A percentile compares a stretch with the other conserved stretches of the same genome.
phyloP scores from a whole-genome alignment of 2,888 invertebrate genomes.

The Automeris io region DNA sequence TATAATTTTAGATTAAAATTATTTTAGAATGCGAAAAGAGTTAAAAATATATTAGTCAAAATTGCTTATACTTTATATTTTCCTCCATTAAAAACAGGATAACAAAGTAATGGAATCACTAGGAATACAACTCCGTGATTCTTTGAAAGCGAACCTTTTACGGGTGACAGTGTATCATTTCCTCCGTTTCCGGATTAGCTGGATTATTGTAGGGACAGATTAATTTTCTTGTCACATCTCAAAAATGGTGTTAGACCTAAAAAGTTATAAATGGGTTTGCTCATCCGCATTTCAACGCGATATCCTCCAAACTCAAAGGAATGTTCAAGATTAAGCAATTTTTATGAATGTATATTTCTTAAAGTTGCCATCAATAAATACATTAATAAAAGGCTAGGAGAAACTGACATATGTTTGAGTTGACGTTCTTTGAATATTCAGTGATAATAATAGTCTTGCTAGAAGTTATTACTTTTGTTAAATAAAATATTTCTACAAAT shows the following conservation, averaged over 20 bases:
- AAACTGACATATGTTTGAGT: too few species aligned
- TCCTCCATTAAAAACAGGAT: conserved; percentile 10
- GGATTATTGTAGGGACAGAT: conserved; percentile 11
- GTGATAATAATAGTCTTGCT: too few species aligned
- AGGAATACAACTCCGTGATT: conserved; percentile 6
- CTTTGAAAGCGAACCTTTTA: conserved; percentile 13
- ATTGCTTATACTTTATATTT: conserved; percentile 3
- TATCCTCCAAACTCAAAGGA: neutral
- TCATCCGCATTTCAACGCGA: neutral
- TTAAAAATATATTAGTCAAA: neutral
- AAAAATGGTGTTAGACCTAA: conserved; percentile 3
- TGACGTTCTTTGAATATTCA: too few species aligned
- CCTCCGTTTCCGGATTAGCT: conserved; percentile 10
- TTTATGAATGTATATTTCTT: too few species aligned
- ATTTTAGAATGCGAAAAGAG: neutral
- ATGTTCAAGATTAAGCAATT: too few species aligned
- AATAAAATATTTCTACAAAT: too few species aligned
- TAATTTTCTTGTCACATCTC: conserved; percentile 13
- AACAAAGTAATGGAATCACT: conserved; percentile 6
- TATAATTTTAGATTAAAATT: too few species aligned
- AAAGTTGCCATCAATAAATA: too few species aligned
- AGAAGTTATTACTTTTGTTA: too few species aligned
- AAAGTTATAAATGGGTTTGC: conserved; percentile 2
- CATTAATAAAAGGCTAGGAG: too few species aligned
- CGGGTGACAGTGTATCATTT: conserved; percentile 13